These are phyloP conservation scores for Petrocephalus zakoni DNA, from an alignment of 2,113 vertebrate species.

Conservation along the genomic window DNA sequence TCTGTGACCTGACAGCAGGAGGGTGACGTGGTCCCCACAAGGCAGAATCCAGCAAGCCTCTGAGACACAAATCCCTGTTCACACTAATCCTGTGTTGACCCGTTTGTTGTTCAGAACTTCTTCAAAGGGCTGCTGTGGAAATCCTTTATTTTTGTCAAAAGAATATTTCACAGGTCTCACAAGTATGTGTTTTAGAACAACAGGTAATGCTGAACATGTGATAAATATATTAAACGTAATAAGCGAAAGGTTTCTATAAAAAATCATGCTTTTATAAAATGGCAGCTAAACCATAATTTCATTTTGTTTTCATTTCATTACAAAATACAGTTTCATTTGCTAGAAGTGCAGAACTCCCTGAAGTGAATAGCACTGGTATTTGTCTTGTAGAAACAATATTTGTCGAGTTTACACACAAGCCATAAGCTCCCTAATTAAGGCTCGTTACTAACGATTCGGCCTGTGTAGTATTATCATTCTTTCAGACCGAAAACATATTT, in stretches of 20 bases:
- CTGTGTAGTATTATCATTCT: background rate
- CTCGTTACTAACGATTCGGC: background rate
- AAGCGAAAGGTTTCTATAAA: background rate
- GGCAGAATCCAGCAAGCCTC: background rate
- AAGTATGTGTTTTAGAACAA: background rate
- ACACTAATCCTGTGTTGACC: background rate
- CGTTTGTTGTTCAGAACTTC: background rate
- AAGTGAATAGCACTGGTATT: background rate
- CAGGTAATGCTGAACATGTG: background rate
- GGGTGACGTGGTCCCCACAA: background rate
- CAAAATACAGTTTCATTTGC: background rate
- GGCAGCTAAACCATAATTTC: background rate
- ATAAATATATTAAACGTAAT: background rate
- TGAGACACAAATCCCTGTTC: background rate
- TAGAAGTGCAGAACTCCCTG: background rate
- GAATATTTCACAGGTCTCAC: background rate
- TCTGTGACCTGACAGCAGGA: background rate
- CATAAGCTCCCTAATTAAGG: background rate
- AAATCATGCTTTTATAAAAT: background rate
- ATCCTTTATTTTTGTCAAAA: background rate
- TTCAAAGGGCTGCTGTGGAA: background rate
- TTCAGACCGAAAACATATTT: constrained; percentile 2
- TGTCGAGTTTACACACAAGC: constrained; percentile 2
- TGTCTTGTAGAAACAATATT: constrained; percentile 9
- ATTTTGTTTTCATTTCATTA: background rate